Conservation (phyloP, 2,888 invertebrate species). For the Blera fallax region DNA sequence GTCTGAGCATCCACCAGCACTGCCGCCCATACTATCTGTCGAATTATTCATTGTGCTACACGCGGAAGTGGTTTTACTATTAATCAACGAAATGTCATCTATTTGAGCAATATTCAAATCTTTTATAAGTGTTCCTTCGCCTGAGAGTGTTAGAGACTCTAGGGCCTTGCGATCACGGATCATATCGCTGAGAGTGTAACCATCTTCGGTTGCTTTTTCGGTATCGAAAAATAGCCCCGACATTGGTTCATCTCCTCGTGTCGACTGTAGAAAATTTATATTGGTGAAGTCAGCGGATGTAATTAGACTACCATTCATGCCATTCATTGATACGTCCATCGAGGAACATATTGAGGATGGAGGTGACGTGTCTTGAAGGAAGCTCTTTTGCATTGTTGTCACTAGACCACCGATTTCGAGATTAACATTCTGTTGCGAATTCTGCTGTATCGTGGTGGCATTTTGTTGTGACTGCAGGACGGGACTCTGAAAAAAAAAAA, state of each 20-base stretch:
- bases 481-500: slow-evolving; percentile 43
- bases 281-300: slow-evolving; percentile 81
- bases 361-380: slow-evolving; percentile 81
- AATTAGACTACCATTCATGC: slow-evolving; percentile 80
- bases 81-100: slow-evolving; percentile 79
- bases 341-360: slow-evolving; percentile 80
- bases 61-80: slow-evolving; percentile 79
- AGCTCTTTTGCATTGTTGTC: slow-evolving; percentile 80
- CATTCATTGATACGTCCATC: slow-evolving; percentile 78
- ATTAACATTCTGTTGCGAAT: slow-evolving; percentile 75
- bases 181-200: slow-evolving; percentile 79
- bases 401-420: slow-evolving; percentile 81
- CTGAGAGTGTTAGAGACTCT: slow-evolving; percentile 79
- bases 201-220: slow-evolving; percentile 74
- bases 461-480: slow-evolving; percentile 56
- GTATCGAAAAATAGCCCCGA: slow-evolving; percentile 73
- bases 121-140: slow-evolving; percentile 80
- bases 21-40: slow-evolving; percentile 78
- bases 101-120: slow-evolving; percentile 80
- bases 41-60: slow-evolving; percentile 81
- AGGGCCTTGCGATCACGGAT: slow-evolving; percentile 79
- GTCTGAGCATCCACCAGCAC: slow-evolving; percentile 41
- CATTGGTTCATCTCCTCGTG: slow-evolving; percentile 74
- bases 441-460: slow-evolving; percentile 36
- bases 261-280: slow-evolving; percentile 79